Percentiles rank a stretch among this genome's conserved stretches.
Conservation (phyloP, 2,113 vertebrate genomes). For the Catagonus wagneri region DNA sequence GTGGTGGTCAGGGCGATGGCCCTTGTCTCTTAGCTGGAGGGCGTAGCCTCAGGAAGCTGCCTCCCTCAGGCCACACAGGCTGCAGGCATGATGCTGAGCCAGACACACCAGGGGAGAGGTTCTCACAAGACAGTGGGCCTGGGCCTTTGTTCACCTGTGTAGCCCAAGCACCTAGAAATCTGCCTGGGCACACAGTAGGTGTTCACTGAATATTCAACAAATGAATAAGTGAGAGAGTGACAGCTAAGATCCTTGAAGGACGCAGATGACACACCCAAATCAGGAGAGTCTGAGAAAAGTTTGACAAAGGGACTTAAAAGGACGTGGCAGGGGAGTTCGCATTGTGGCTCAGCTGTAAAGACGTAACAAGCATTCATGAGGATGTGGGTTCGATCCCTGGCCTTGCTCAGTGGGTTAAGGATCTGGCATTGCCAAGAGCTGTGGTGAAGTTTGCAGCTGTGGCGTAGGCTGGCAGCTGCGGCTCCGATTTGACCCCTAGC, state of each 20-base stretch:
- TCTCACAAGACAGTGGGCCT: rapidly evolving
- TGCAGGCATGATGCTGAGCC: not conserved
- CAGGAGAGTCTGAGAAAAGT: not conserved
- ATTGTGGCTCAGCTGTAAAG: too few relatives aligned
- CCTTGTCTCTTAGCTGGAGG: not conserved
- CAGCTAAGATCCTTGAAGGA: not conserved
- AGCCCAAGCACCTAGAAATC: not conserved
- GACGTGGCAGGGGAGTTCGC: too few relatives aligned
- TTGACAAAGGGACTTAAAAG: not conserved
- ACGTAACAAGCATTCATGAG: too few relatives aligned
- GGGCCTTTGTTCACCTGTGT: not conserved
- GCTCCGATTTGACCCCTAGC: too few relatives aligned
- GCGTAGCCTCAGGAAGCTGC: not conserved
- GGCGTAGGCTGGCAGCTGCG: too few relatives aligned
- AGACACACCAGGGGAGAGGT: too few relatives aligned
- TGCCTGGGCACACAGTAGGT: not conserved
- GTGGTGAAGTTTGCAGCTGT: too few relatives aligned
- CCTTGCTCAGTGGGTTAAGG: too few relatives aligned
- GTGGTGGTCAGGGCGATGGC: rapidly evolving
- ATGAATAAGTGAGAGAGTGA: too few relatives aligned
- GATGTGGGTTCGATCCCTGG: too few relatives aligned
- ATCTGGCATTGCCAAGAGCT: too few relatives aligned
- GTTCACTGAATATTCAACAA: not conserved
- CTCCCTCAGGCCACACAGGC: not conserved
- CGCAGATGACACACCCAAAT: not conserved